phyloP scores from a whole-genome alignment of 2,797 vertebrate species.

The Lepilemur septentrionalis region DNA sequence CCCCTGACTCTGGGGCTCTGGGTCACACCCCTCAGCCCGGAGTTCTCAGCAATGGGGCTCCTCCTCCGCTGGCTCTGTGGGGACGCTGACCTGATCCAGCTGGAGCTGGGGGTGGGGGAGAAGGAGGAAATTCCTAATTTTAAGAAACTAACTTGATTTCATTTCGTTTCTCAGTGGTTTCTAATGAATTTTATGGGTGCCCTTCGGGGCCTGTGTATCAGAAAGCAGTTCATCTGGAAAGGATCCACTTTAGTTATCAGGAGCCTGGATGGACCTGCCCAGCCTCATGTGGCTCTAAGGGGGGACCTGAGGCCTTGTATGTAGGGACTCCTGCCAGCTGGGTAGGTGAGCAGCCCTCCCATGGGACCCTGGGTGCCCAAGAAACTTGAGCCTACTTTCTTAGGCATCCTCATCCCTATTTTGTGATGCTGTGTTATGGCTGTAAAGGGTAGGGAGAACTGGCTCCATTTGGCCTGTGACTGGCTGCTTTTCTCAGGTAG shows the following conservation, averaged over 20 bases:
- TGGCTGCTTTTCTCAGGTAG: not conserved
- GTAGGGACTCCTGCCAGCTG: not conserved
- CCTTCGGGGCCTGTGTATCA: not conserved
- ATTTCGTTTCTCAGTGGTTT: conserved; percentile 1
- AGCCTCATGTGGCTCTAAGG: not conserved
- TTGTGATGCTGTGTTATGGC: not conserved
- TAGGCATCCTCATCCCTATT: not conserved
- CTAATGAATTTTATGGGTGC: not conserved
- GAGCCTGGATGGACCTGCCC: too few relatives aligned
- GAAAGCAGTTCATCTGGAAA: not conserved
- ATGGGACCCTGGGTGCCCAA: not conserved
- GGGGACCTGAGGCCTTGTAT: not conserved
- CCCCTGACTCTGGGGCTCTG: not conserved
- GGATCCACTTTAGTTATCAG: not conserved
- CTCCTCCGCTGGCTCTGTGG: not conserved
- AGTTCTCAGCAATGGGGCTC: not conserved
- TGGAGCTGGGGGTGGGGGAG: not conserved
- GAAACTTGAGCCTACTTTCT: not conserved
- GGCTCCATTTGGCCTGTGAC: not conserved
- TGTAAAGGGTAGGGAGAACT: not conserved
- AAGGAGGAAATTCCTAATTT: not conserved
- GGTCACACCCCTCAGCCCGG: not conserved
- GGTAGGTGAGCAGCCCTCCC: not conserved
- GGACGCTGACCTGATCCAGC: not conserved
- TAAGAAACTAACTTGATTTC: not conserved